Conservation (phyloP, 92 coral and sea anemone genomes). For the Meandrina meandrites region DNA sequence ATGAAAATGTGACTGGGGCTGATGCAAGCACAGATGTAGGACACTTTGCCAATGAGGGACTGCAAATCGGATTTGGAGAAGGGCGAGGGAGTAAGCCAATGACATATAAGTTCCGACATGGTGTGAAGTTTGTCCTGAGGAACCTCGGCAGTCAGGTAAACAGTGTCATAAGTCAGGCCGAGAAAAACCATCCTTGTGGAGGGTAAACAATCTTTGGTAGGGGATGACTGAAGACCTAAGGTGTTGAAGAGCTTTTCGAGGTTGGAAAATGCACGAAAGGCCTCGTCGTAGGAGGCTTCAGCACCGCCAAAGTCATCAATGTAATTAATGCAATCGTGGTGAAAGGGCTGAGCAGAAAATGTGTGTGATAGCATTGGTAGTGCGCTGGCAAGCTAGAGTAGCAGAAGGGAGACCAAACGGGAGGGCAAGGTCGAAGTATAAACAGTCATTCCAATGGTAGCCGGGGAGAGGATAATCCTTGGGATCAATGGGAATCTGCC, state of each 20-base stretch:
- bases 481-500: slow-evolving; percentile 57
- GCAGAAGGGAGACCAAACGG: slow-evolving; percentile 58
- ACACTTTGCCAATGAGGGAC: slow-evolving; percentile 51
- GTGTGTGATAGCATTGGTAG: slow-evolving; percentile 42
- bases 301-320: slow-evolving; percentile 62
- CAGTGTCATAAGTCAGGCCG: slow-evolving; percentile 44
- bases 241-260: slow-evolving; percentile 42
- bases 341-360: slow-evolving; percentile 14
- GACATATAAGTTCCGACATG: slow-evolving; percentile 10
- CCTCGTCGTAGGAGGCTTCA: slow-evolving; percentile 30
- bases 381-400: slow-evolving; percentile 57
- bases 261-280: slow-evolving; percentile 27
- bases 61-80: slow-evolving; percentile 41
- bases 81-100: slow-evolving; percentile 34
- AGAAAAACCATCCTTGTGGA: slow-evolving; percentile 52
- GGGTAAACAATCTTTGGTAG: slow-evolving; percentile 50
- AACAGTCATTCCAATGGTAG: slow-evolving; percentile 20
- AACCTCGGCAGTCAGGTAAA: slow-evolving; percentile 46
- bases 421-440: slow-evolving; percentile 47
- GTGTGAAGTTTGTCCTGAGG: slow-evolving; percentile 29
- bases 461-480: slow-evolving; percentile 36
- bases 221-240: slow-evolving; percentile 55
- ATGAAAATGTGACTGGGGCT: slow-evolving; percentile 47
- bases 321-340: slow-evolving; percentile 42
- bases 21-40: slow-evolving; percentile 46